Conservation (phyloP, 2,888 invertebrate species). For the Drosophila lacicola region DNA sequence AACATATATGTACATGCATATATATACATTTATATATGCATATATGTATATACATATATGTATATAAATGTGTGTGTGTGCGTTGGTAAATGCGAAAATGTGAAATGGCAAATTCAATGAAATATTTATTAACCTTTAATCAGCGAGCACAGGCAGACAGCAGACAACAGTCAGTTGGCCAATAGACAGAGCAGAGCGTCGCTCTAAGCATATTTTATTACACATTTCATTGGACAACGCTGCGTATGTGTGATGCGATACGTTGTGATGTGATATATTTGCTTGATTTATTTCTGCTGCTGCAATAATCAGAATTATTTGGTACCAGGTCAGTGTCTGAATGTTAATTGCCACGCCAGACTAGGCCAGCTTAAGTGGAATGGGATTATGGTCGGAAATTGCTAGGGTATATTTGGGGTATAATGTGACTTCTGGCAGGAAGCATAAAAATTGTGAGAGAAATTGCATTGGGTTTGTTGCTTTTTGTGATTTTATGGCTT, state of each 20-base stretch:
- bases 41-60: background rate
- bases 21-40: background rate
- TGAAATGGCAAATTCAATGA: constrained; percentile 65
- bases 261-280: constrained; percentile 23
- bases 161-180: background rate
- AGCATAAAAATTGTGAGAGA: constrained; percentile 2
- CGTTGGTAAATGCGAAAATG: constrained; percentile 43
- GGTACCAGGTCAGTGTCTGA: constrained; percentile 42
- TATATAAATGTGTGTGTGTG: background rate
- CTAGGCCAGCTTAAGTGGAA: constrained; percentile 9
- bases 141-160: constrained; percentile 17
- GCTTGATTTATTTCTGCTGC: constrained; percentile 44
- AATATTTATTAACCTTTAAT: constrained; percentile 65
- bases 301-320: constrained; percentile 40
- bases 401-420: background rate
- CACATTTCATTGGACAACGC: constrained; percentile 33
- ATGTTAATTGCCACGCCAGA: constrained; percentile 47
- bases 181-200: background rate
- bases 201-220: constrained; percentile 49
- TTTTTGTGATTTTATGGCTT: constrained; percentile 8
- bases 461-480: constrained; percentile 3
- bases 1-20: background rate
- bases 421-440: constrained; percentile 10
- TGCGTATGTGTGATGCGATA: constrained; percentile 37
- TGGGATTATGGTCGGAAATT: background rate